Conservation (phyloP, 2,113 vertebrate genomes). For the Odocoileus hemionus region DNA sequence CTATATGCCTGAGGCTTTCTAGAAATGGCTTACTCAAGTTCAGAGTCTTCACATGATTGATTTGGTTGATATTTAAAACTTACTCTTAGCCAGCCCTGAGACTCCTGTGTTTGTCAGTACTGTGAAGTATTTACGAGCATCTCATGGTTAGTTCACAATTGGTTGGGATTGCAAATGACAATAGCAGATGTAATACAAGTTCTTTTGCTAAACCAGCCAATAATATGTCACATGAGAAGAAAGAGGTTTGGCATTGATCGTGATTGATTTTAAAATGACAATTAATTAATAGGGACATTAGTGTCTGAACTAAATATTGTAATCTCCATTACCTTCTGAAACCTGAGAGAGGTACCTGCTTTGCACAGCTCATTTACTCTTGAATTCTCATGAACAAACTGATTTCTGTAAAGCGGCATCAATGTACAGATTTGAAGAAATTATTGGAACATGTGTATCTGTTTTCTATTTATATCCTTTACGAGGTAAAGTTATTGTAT, state of each 20-base stretch:
- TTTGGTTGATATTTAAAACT: neutral
- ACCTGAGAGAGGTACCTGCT: neutral
- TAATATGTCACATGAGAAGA: neutral
- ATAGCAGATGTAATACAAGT: neutral
- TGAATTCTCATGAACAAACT: neutral
- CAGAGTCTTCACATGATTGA: neutral
- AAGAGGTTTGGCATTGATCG: neutral
- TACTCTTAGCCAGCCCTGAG: neutral
- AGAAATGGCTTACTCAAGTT: neutral
- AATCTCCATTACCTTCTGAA: neutral
- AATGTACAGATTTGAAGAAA: neutral
- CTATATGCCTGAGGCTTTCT: neutral
- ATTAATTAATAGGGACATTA: neutral
- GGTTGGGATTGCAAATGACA: neutral
- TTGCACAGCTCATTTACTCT: neutral
- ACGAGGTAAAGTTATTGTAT: slow-evolving; percentile 30
- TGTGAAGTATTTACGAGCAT: neutral
- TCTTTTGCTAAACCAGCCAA: neutral
- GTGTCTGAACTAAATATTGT: neutral
- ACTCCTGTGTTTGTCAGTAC: neutral
- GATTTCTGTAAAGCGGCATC: slow-evolving; percentile 16
- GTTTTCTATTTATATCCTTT: slow-evolving; percentile 61
- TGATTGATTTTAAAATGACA: neutral
- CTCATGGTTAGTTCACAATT: neutral
- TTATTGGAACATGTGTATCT: slow-evolving; percentile 33